Evolutionary conservation across 2,888 invertebrate species (phyloP), one percentile per base, ranked within the genome.

Genomic region (Caenorhabditis afra): DNA sequence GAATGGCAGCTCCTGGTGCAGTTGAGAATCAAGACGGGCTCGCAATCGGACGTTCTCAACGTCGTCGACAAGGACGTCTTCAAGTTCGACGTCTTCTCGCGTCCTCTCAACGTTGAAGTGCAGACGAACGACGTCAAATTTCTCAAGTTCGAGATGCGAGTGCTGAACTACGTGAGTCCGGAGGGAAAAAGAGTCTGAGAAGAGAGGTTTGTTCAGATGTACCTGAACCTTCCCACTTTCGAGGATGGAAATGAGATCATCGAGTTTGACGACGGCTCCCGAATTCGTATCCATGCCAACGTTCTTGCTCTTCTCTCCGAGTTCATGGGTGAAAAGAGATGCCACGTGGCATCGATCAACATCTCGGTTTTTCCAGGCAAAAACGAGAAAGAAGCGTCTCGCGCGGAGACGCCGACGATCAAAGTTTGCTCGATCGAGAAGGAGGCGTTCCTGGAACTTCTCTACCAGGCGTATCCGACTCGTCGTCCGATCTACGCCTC

Each of bases 381-480:
- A 59, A 39, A 58, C n/a, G 82, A 78, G 20, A 71, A 76, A 66
- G 50, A 73, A 5, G 73, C 64, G 22, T 35, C 49, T 37, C 71
- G 78, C 29, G 39, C 57, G 4, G 68, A 47, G 16, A 57, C 62
- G 14, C 44, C 78, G 12, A 29, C 45, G 2, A 64, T 85, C 61
- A 59, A 58, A 29, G 79, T 79, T 52, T 50, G 49, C 1, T 58
- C 49, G 1, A 65, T 75, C 29, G 79, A 76, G n/a, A 74, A 76
- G 39, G 49, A 65, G 18, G 77, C 75, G 7, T 84, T 86, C 55
- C 58, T 80, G 29, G 86, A 86, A 49, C 68, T 86, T 12, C 79
- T 86, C 23, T 79, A 80, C 50, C 84, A 85, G 44, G 76, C 70
- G 16, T 84, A 87, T 64, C 84, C 83, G 5, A 84, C 81, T 45